Percentiles rank a stretch among this genome's conserved stretches.
phyloP scores from a whole-genome alignment of 1,140 invertebrate genomes.

The Tetramorium parvispinum region DNA sequence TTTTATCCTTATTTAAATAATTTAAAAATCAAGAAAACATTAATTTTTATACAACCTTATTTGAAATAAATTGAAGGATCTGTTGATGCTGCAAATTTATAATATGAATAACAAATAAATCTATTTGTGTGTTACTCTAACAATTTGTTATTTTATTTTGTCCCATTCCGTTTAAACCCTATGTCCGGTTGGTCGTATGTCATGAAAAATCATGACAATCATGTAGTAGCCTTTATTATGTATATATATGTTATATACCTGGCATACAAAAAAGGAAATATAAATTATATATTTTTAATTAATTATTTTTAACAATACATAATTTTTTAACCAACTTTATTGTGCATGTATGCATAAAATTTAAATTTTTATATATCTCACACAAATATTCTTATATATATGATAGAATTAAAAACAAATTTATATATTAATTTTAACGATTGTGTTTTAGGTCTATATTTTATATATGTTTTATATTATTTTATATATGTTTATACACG shows the following conservation, averaged over 20 bases:
- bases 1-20: neutral
- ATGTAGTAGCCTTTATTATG: neutral
- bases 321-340: neutral
- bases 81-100: conserved; percentile 65
- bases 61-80: conserved; percentile 17
- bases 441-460: conserved; percentile 4
- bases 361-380: neutral
- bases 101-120: conserved; percentile 77
- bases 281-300: neutral
- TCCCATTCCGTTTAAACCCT: conserved; percentile 74
- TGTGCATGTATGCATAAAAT: neutral
- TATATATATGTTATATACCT: neutral
- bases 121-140: conserved; percentile 71
- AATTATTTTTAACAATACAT: neutral
- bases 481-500: neutral
- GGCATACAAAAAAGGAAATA: neutral
- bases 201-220: neutral
- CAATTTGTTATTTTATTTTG: conserved; percentile 78
- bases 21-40: neutral
- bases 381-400: neutral
- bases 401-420: neutral
- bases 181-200: conserved; percentile 78
- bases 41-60: neutral
- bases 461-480: too few relatives aligned
- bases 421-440: neutral